phyloP scores from a whole-genome alignment of 2,888 invertebrate genomes.

The Pinctada fucata region DNA sequence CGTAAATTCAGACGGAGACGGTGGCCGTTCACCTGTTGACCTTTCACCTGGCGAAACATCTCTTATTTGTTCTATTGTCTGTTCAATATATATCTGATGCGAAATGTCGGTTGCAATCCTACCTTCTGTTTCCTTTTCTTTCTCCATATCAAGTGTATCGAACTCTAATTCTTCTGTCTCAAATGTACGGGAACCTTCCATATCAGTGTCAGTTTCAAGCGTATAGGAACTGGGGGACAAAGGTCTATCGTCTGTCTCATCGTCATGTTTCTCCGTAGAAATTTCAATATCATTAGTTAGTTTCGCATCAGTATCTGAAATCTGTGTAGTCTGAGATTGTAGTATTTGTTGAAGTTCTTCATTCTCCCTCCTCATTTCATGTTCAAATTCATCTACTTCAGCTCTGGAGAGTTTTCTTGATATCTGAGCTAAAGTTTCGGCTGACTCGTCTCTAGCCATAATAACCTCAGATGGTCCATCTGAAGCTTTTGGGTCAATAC shows the following conservation, averaged over 20 bases:
- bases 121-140: constrained; percentile 60
- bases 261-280: constrained; percentile 21
- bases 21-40: constrained; percentile 63
- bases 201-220: constrained; percentile 61
- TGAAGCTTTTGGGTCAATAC: background rate
- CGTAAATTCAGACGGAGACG: constrained; percentile 74
- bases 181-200: constrained; percentile 57
- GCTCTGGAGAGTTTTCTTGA: constrained; percentile 29
- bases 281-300: constrained; percentile 22
- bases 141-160: constrained; percentile 39
- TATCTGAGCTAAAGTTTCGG: constrained; percentile 43
- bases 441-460: constrained; percentile 36
- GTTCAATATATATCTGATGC: constrained; percentile 73
- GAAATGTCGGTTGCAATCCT: constrained; percentile 68
- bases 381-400: constrained; percentile 36
- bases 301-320: background rate
- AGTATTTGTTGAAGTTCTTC: constrained; percentile 31
- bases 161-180: constrained; percentile 39
- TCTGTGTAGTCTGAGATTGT: constrained; percentile 10
- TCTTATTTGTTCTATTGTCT: constrained; percentile 47
- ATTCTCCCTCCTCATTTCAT: constrained; percentile 31
- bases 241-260: constrained; percentile 55
- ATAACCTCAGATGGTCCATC: constrained; percentile 21
- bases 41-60: constrained; percentile 10
- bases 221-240: constrained; percentile 71